A percentile compares a stretch with the other conserved stretches of the same genome.
phyloP scores from a whole-genome alignment of 2,888 invertebrate genomes.

The Megaustenia siamemsis region DNA sequence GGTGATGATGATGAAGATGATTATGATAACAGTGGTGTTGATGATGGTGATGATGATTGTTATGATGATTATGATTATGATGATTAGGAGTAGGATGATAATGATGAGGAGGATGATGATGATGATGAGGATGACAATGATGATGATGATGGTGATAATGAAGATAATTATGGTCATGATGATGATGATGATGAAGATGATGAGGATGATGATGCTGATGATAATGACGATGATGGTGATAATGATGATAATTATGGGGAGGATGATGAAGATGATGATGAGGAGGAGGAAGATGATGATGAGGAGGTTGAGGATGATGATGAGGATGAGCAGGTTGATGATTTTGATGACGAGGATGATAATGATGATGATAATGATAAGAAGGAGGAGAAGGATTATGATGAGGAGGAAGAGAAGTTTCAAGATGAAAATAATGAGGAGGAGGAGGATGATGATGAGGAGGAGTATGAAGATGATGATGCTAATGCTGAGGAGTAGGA shows the following conservation, averaged over 20 bases:
- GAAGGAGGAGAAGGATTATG: too few species aligned
- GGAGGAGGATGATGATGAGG: too few species aligned
- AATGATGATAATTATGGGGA: neutral
- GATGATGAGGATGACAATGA: neutral
- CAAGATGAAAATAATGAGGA: too few species aligned
- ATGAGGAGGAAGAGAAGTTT: too few species aligned
- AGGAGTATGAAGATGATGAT: too few species aligned
- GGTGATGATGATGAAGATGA: neutral
- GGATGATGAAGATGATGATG: neutral
- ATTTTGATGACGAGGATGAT: too few species aligned
- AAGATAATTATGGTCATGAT: neutral
- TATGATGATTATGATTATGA: neutral
- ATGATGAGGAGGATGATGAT: neutral
- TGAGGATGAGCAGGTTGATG: too few species aligned
- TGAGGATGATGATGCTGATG: neutral
- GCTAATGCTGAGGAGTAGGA: too few species aligned
- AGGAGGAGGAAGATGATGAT: neutral
- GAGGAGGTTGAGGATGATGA: neutral
- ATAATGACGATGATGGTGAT: neutral
- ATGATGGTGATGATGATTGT: slow-evolving; percentile 2
- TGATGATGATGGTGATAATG: neutral
- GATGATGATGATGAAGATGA: neutral
- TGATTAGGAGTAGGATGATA: too few species aligned
- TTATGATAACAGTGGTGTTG: too few species aligned
- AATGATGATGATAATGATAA: too few species aligned